phyloP scores from a whole-genome alignment of 2,797 vertebrate genomes.

The Sebastes nivosus region DNA sequence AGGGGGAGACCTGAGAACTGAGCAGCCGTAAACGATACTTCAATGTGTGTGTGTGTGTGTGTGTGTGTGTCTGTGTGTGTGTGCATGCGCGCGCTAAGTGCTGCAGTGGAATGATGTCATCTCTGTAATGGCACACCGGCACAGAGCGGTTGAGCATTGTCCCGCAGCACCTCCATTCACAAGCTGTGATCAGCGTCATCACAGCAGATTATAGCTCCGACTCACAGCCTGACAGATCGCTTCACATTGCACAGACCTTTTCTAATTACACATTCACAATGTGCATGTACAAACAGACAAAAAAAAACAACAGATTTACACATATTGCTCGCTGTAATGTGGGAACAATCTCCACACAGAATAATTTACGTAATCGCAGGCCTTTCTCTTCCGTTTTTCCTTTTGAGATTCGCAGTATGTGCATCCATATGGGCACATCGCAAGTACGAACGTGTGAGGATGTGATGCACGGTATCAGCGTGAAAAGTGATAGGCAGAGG shows the following conservation, averaged over 20 bases:
- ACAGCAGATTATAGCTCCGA: constrained; percentile 61
- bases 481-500: constrained; percentile 51
- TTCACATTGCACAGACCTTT: constrained; percentile 39
- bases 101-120: constrained; percentile 86
- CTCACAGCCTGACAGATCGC: constrained; percentile 59
- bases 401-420: constrained; percentile 3
- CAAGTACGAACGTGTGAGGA: constrained; percentile 36
- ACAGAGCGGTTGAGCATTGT: constrained; percentile 66
- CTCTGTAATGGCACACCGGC: constrained; percentile 77
- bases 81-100: constrained; percentile 58
- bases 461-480: constrained; percentile 38
- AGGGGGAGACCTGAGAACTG: constrained; percentile 64
- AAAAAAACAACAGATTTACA: background rate
- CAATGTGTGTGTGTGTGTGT: constrained; percentile 11
- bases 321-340: background rate
- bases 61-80: constrained; percentile 17
- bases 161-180: constrained; percentile 72
- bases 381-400: background rate
- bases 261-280: constrained; percentile 34
- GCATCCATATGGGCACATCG: constrained; percentile 22
- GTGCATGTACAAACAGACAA: background rate
- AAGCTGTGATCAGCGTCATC: constrained; percentile 68
- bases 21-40: constrained; percentile 65
- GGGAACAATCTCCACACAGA: background rate
- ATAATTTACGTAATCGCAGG: background rate